A percentile compares a stretch with the other conserved stretches of the same genome.
These are phyloP conservation scores for Apotomis betuletana DNA, from an alignment of 2,888 invertebrate species.

Conservation along the genomic window DNA sequence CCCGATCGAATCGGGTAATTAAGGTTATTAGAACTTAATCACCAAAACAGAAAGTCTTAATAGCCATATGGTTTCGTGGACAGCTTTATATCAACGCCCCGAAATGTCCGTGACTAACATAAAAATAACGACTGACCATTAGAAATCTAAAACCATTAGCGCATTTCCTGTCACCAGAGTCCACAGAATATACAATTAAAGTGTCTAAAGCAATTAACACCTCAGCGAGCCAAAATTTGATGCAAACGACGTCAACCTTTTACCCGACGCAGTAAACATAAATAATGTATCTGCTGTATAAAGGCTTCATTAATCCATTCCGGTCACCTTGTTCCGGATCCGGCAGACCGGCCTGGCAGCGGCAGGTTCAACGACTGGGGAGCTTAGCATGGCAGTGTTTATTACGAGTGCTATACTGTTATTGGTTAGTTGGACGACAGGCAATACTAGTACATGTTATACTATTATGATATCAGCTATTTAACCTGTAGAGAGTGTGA, in stretches of 20 bases:
- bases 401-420: constrained; percentile 10
- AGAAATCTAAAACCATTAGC: constrained; percentile 23
- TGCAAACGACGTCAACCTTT: constrained; percentile 35
- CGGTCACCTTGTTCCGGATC: constrained; percentile 46
- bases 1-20: constrained; percentile 4
- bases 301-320: constrained; percentile 37
- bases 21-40: constrained; percentile 21
- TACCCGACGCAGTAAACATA: constrained; percentile 26
- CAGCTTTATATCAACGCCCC: constrained; percentile 1
- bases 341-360: constrained; percentile 19
- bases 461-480: no score
- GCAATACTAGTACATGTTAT: no score
- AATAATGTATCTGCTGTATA: constrained; percentile 36
- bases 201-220: constrained; percentile 35
- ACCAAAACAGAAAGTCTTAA: constrained; percentile 2
- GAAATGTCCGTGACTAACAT: constrained; percentile 16
- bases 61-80: not conserved
- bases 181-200: constrained; percentile 31
- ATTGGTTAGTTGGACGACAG: no score
- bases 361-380: constrained; percentile 53
- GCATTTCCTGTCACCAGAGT: constrained; percentile 26
- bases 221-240: constrained; percentile 30
- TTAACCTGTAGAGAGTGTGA: no score
- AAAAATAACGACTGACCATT: constrained; percentile 17
- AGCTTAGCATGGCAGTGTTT: constrained; percentile 25